A percentile compares a stretch with the other conserved stretches of the same genome.
Evolutionary conservation across 2,797 vertebrate genomes (phyloP).

Genomic region (Enteromius afrohamiltoni): DNA sequence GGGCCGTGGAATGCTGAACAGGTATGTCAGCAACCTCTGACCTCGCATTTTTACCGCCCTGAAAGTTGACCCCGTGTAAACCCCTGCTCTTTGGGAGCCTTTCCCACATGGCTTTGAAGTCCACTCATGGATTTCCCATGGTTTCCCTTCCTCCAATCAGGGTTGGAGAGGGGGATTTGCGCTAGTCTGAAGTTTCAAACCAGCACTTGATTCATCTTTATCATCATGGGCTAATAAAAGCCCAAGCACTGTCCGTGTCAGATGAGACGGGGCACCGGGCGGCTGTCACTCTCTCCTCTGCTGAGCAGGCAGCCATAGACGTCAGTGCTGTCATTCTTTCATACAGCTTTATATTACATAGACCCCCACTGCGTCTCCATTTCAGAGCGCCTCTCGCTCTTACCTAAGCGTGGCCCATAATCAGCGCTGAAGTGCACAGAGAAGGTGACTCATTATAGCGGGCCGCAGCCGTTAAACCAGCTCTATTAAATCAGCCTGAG

Average conservation of each 20-base stretch:
- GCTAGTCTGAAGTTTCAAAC: conserved; percentile 50
- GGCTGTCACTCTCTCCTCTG: conserved; percentile 71
- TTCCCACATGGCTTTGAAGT: conserved; percentile 79
- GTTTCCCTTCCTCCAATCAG: conserved; percentile 48
- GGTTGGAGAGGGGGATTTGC: conserved; percentile 61
- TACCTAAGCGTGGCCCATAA: conserved; percentile 35
- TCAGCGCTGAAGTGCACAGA: conserved; percentile 30
- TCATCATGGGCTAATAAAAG: conserved; percentile 44
- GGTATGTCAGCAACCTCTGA: conserved; percentile 76
- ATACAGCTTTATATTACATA: conserved; percentile 59
- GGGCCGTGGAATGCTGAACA: conserved; percentile 70
- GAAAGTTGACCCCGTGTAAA: conserved; percentile 74
- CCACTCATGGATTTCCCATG: conserved; percentile 68
- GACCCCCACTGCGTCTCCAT: conserved; percentile 52
- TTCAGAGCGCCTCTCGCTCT: conserved; percentile 64
- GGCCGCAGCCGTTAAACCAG: neutral
- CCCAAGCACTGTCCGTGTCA: conserved; percentile 61
- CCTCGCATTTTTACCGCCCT: conserved; percentile 72
- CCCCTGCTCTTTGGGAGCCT: conserved; percentile 61
- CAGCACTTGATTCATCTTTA: conserved; percentile 52
- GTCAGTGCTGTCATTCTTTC: conserved; percentile 45
- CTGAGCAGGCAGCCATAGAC: conserved; percentile 71
- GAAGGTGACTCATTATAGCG: conserved; percentile 45
- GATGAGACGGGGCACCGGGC: conserved; percentile 66
- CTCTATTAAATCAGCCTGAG: conserved; percentile 29